Evolutionary conservation across 2,797 vertebrate genomes (phyloP), one percentile per base, ranked within the genome.

Genomic region (Anguilla megastoma): DNA sequence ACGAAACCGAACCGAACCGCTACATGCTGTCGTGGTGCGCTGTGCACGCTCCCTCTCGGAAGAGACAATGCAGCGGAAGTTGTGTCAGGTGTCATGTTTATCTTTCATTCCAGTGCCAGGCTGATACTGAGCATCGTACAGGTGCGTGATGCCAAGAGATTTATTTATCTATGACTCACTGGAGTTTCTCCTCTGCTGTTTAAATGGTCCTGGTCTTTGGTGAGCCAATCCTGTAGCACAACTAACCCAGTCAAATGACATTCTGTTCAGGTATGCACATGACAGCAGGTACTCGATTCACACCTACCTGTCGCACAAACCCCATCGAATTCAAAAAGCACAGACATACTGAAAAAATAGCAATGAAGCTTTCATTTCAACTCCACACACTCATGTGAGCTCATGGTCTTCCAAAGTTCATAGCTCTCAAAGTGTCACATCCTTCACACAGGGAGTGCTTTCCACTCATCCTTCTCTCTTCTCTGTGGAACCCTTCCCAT

Each of bases 11-110:
- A 92, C 92, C 93, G 93, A 95, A 95, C 93, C 94, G 94, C 94
- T 92, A 92, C 94, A 93, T 90, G 91, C 92, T 93, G 94, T 94
- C 91, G 76, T 83, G 63, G 94, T 95, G 93, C 92, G 66, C 91
- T 92, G 91, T 94, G 93, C 92, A 92, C 91, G 93, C 91, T 92
- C 91, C 45, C 89, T 82, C 87, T 86, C 89, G 88, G 88, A 90
- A 87, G 89, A 92, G 90, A 69, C 91, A 84, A 89, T 87, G 88
- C 87, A 86, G 91, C n/a, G 63, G n/a, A 69, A 69, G 63, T 27
- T 69, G 24, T 69, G 63, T n/a, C 4, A 27, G 24, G 7, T 27
- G 3, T 66, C 63, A 10, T 27, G 63, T 10, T 69, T 4, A 27
- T 69, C 63, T 69, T 69, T n/a, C 63, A 9, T 27, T 58, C 56